Base-by-base conservation (phyloP, 2,888 invertebrate genomes). In the Chrysotoxum bicinctum region DNA sequence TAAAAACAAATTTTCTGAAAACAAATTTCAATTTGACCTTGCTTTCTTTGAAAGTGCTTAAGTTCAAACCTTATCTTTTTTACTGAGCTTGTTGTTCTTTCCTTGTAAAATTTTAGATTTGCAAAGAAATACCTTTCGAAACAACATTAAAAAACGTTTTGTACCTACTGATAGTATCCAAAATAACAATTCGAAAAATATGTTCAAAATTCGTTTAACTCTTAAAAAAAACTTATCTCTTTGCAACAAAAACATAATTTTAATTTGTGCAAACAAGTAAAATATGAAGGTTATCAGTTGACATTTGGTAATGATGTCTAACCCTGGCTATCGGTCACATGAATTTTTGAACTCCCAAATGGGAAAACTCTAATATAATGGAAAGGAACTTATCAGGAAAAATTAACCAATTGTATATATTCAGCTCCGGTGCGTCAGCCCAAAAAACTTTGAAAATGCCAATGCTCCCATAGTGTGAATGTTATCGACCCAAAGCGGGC, bases 401-500 rank as follows among this genome's bases (percentile, higher is more conserved):
- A 30, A 16, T 14, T 19, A 26, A 45, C 43, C 8, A 16, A 16
- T 37, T 8, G 1, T 35, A 9, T 26, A 43, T 2, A 30, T 21
- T 26, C 64, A 48, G 16, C 10, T 43, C 16, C 1, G 12, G 1
- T 26, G 48, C 6, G 19, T 26, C 7, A 48, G 2, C 12, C 1
- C 32, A 66, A 43, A 26, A 32, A 60, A 43, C 14, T 32, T 35
- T 40, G 26, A 48, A n/a, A 58, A 76, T 66, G 72, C 52, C 77
- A 82, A 77, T 54, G 68, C 77, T 83, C 60, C 23, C 23, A 21
- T 23, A 26, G 19, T 81, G 48, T 60, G 69, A 62, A 62, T 77
- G 82, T 62, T 73, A 37, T 72, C 76, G 56, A 77, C 77, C 75
- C 35, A 52, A 76, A 73, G 21, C 52, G 37, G 77, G 82, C 66